Evolutionary conservation across 2,888 invertebrate species (phyloP), one percentile per base, ranked within the genome.

Genomic region (Tenthredo distinguenda): DNA sequence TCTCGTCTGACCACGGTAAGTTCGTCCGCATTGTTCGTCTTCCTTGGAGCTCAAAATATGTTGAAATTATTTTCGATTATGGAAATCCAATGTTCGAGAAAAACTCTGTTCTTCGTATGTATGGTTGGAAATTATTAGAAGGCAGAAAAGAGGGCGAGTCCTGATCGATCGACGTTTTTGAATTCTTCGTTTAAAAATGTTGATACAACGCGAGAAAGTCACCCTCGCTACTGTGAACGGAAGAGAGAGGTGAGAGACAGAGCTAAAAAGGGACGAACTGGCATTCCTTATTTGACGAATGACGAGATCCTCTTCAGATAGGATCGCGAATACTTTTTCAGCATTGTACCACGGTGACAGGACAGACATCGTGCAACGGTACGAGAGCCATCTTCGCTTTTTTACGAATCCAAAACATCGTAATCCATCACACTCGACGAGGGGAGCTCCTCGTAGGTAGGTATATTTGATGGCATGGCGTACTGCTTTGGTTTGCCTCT

Each of bases 371-470:
- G 72, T 26, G 72, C 68, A 71, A 34, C 31, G 43, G 47, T 47
- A 85, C 77, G 77, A 85, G 65, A 77, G 43, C 77, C 77, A 47
- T 77, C 68, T 77, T 79, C 43, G 47, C 85, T 85, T 77, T 85
- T 85, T 77, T 79, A 62, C 85, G 62, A 77, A 85, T 85, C 77
- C 58, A 85, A 85, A 84, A 85, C 77, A 77, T 79, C 76, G 85
- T 77, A 68, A 85, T 85, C 85, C 62, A 85, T 85, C 85, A 85
- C 85, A 85, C 85, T 85, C 77, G 77, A 85, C n/a, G 83, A 83
- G 58, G 81, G 81, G 40, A 62, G 31, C 47, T 68, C 68, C 37
- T 31, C 18, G 83, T 83, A 31, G 21, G 50, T 40, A 50, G 7
- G 7, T 18, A 37, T 68, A 47, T 65, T 15, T 34, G 34, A 62